A percentile compares a stretch with the other conserved stretches of the same genome.
Evolutionary conservation across 2,888 invertebrate genomes (phyloP).

Genomic region (Pseudococcus longispinus): DNA sequence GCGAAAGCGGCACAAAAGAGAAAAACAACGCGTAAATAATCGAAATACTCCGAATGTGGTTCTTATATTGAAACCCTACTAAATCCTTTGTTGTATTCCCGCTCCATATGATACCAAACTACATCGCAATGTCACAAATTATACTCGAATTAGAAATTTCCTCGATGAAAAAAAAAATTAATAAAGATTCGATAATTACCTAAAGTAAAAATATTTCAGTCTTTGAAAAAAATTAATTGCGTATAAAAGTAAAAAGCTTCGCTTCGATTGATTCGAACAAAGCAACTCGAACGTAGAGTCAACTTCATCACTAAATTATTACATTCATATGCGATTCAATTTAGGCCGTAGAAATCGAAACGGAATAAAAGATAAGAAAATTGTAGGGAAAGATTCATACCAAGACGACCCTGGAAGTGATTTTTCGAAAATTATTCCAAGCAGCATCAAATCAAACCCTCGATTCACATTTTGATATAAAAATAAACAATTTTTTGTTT

Average conservation of each 20-base stretch:
- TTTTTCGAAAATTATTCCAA: background rate
- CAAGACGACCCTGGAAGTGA: background rate
- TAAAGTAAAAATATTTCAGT: slow-evolving; percentile 35
- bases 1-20: slow-evolving; percentile 30
- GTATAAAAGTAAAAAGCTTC: slow-evolving; percentile 15
- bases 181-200: slow-evolving; percentile 15
- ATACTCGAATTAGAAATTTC: background rate
- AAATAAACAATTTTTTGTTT: slow-evolving; percentile 13
- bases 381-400: too few species aligned
- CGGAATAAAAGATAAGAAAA: background rate
- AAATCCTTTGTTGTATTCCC: slow-evolving; percentile 8
- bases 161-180: background rate
- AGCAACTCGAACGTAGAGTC: background rate
- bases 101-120: background rate
- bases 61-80: background rate
- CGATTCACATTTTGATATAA: too few species aligned
- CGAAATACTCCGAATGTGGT: slow-evolving; percentile 17
- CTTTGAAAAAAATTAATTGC: background rate
- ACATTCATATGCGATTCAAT: background rate
- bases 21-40: slow-evolving; percentile 37
- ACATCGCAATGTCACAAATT: background rate
- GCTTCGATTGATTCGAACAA: background rate
- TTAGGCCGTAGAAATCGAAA: slow-evolving; percentile 8
- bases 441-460: background rate
- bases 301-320: background rate